These are phyloP conservation scores for Podocnemis expansa DNA, from an alignment of 2,113 vertebrate genomes.

Conservation along the genomic window DNA sequence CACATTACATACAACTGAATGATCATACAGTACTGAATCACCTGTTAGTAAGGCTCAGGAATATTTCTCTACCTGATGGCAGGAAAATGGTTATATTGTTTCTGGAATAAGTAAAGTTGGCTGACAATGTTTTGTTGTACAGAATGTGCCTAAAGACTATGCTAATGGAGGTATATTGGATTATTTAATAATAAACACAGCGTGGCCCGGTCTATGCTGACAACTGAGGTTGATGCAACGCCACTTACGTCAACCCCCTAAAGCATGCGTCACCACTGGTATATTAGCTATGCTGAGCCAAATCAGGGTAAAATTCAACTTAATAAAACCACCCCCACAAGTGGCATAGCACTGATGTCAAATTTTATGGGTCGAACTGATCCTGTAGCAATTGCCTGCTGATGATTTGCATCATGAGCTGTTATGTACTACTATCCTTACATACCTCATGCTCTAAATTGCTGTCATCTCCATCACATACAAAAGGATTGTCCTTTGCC, in stretches of 20 bases:
- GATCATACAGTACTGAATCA: neutral
- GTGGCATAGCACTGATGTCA: too few species aligned
- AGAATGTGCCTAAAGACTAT: neutral
- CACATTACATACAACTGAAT: rapidly evolving
- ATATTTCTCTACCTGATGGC: neutral
- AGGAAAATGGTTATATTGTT: neutral
- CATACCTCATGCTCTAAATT: conserved; percentile 87
- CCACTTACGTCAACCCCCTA: too few species aligned
- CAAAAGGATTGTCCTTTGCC: conserved; percentile 73
- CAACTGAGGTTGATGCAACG: too few species aligned
- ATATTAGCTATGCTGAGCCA: too few species aligned
- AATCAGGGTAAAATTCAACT: too few species aligned
- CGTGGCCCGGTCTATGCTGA: too few species aligned
- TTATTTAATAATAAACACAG: neutral
- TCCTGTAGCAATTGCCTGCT: neutral
- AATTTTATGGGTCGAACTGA: neutral
- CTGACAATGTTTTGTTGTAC: neutral
- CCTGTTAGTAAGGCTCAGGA: neutral
- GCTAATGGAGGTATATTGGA: neutral
- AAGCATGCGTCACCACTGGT: too few species aligned
- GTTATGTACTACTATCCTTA: neutral
- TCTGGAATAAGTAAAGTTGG: neutral
- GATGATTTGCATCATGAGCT: neutral
- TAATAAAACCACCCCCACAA: too few species aligned
- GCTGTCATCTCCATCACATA: conserved; percentile 36